Conservation (phyloP, 2,113 vertebrate species). For the Procavia capensis region DNA sequence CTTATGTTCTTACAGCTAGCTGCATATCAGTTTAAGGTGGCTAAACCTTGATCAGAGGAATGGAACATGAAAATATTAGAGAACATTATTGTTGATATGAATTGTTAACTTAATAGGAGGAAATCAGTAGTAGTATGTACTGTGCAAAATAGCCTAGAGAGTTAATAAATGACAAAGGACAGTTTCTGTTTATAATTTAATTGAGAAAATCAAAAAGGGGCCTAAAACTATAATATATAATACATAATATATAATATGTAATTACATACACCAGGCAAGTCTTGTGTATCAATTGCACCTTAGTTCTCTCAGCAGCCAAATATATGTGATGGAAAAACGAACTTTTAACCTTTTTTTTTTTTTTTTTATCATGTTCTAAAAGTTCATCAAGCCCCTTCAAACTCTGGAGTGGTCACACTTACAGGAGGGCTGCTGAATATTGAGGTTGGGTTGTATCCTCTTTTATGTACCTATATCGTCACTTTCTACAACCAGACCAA, state of each 20-base stretch:
- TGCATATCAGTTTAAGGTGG: neutral
- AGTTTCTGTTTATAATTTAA: neutral
- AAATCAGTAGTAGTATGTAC: neutral
- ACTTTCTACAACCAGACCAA: neutral
- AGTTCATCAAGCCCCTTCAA: neutral
- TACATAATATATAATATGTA: slow-evolving; percentile 4
- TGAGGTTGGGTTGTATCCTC: neutral
- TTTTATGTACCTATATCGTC: neutral
- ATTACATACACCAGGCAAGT: neutral
- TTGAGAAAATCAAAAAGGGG: neutral
- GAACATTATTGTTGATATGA: neutral
- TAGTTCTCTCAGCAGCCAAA: neutral
- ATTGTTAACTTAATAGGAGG: slow-evolving; percentile 7
- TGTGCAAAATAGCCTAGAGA: neutral
- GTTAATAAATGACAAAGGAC: slow-evolving; percentile 19
- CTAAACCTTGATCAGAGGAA: neutral
- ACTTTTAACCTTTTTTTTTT: neutral
- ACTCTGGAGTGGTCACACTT: neutral
- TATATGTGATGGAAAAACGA: neutral
- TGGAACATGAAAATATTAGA: neutral
- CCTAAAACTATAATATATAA: neutral
- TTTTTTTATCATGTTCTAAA: neutral
- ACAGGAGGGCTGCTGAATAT: neutral
- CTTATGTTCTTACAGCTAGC: slow-evolving; percentile 34
- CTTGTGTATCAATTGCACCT: neutral